These are phyloP conservation scores for Mus caroli DNA, from an alignment of 2,797 vertebrate species.

Conservation along the genomic window DNA sequence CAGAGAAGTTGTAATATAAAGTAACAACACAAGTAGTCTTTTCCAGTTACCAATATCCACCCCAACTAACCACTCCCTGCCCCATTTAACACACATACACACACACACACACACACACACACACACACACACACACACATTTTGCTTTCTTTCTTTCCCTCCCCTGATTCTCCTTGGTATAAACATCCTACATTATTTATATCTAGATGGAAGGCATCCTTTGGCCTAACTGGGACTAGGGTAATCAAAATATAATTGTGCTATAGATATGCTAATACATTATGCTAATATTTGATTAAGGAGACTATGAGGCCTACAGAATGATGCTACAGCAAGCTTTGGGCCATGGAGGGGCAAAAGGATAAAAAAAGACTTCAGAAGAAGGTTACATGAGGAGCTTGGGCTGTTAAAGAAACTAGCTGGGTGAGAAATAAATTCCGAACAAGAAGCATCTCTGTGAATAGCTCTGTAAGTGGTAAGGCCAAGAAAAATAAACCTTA, in stretches of 20 bases:
- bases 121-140: not conserved
- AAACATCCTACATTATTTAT: constrained; percentile 81
- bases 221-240: constrained; percentile 66
- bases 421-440: constrained; percentile 12
- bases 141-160: constrained; percentile 15
- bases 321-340: not conserved
- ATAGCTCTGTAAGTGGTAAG: not conserved
- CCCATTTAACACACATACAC: not conserved
- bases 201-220: constrained; percentile 74
- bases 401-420: not conserved
- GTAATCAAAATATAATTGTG: constrained; percentile 83
- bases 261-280: constrained; percentile 74
- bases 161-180: constrained; percentile 55
- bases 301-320: constrained; percentile 2
- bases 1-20: not conserved
- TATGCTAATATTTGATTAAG: constrained; percentile 77
- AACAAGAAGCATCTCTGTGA: not conserved
- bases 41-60: not conserved
- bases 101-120: not conserved
- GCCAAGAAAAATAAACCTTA: not conserved
- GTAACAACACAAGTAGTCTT: not conserved
- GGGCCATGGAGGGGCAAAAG: constrained; percentile 29
- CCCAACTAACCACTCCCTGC: not conserved
- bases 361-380: not conserved
- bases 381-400: not conserved